Evolutionary conservation across 2,888 invertebrate species (phyloP), one percentile per base, ranked within the genome.

Genomic region (Drosophila suboccidentalis): DNA sequence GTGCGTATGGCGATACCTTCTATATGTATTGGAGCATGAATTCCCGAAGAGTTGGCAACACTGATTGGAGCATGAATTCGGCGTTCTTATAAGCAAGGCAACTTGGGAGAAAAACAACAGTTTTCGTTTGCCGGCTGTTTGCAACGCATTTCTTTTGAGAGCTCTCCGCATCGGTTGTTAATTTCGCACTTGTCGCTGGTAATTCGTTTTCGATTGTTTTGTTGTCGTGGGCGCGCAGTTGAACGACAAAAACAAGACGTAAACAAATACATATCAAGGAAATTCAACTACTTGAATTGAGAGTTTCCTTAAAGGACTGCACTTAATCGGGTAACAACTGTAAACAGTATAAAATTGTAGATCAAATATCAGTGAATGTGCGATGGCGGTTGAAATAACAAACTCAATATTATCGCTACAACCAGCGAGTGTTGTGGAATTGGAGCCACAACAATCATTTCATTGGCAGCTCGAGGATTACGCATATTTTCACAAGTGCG

Each of bases 391-490:
- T 13, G 75, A 77, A 66, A 74, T 77, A 53, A 51, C 65, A 19
- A 78, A 78, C 43, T 46, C 77, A 58, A 60, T 78, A 53, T 66
- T 78, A 66, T 66, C 76, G 55, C 69, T 77, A 22, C 74, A 73
- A 49, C 74, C 76, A 15, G 19, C 38, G 38, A 3, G 51, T 8
- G 39, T 72, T 8, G 39, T 72, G 26, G 76, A 74, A 41, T 15
- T 54, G 51, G 72, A 72, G 15, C 54, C 78, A 19, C 49, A 49
- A n/a, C 80, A 71, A 46, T 41, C 70, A n/a, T 73, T 86, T 29
- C 80, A 78, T 39, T 87, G 89, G 87, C 90, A 88, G 63, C 75
- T 91, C 51, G 85, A 90, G 65, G 91, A 91, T 60, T 91, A 82
- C 65, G 78, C 90, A 10, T 84, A 82, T 51, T 91, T 91, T 69